These are phyloP conservation scores for Ammospiza maritima DNA, from an alignment of 2,797 vertebrate species.

Conservation along the genomic window DNA sequence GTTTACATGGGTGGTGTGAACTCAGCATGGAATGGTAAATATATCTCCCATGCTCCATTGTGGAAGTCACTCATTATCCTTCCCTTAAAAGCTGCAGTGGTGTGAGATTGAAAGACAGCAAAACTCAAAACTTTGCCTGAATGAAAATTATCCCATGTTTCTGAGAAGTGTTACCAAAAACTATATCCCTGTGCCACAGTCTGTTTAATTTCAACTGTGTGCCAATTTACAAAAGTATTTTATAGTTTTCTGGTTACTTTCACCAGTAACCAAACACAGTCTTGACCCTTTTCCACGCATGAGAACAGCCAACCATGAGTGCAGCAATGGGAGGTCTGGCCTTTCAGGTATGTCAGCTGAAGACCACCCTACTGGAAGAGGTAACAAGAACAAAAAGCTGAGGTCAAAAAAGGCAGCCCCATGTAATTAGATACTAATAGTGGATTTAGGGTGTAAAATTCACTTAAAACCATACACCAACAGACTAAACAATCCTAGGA, in stretches of 20 bases:
- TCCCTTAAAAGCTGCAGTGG: slow-evolving; percentile 20
- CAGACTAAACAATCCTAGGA: slow-evolving; percentile 93
- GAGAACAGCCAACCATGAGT: slow-evolving; percentile 70
- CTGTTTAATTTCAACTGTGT: slow-evolving; percentile 67
- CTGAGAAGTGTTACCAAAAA: slow-evolving; percentile 55
- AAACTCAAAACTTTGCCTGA: slow-evolving; percentile 5
- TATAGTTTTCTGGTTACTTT: slow-evolving; percentile 68
- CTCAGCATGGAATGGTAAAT: background rate
- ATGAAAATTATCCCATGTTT: slow-evolving; percentile 39
- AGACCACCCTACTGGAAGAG: slow-evolving; percentile 84
- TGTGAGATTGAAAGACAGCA: slow-evolving; percentile 5
- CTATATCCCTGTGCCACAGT: slow-evolving; percentile 35
- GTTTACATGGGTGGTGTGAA: background rate
- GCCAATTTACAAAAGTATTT: slow-evolving; percentile 57
- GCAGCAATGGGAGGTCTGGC: slow-evolving; percentile 78
- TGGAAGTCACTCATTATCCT: slow-evolving; percentile 22
- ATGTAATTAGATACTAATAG: slow-evolving; percentile 85
- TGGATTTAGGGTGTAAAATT: slow-evolving; percentile 81
- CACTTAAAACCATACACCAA: slow-evolving; percentile 74
- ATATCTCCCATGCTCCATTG: slow-evolving; percentile 17
- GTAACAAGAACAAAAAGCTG: slow-evolving; percentile 77
- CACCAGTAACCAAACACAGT: slow-evolving; percentile 75
- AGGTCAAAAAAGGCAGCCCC: slow-evolving; percentile 77
- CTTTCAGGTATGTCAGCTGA: slow-evolving; percentile 82
- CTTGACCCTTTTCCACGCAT: slow-evolving; percentile 74